These are phyloP conservation scores for Caenorhabditis angaria DNA, from an alignment of 2,888 invertebrate genomes.

Conservation along the genomic window DNA sequence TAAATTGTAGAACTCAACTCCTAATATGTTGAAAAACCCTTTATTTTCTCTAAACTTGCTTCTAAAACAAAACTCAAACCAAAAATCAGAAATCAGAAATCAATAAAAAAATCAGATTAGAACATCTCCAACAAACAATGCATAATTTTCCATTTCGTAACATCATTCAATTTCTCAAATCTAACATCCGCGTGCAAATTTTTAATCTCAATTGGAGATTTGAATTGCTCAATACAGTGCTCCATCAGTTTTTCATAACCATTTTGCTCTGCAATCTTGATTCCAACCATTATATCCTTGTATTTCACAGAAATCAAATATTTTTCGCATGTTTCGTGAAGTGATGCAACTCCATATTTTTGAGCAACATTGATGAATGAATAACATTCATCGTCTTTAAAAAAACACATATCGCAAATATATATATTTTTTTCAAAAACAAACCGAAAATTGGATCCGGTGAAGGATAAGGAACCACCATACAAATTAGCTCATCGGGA, in stretches of 20 bases:
- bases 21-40: too few relatives aligned
- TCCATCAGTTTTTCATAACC: background rate
- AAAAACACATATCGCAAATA: too few relatives aligned
- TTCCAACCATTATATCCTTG: background rate
- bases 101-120: too few relatives aligned
- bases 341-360: background rate
- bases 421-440: too few relatives aligned
- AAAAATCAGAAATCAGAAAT: too few relatives aligned
- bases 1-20: too few relatives aligned
- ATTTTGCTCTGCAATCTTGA: background rate
- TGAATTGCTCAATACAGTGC: background rate
- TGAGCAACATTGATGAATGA: background rate
- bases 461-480: too few relatives aligned
- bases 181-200: background rate
- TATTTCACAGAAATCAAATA: background rate
- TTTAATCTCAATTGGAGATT: background rate
- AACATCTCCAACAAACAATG: background rate
- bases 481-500: too few relatives aligned
- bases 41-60: too few relatives aligned
- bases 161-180: background rate
- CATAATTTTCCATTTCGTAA: background rate
- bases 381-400: too few relatives aligned
- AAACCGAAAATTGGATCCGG: too few relatives aligned
- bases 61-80: too few relatives aligned
- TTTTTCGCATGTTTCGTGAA: background rate